These are phyloP conservation scores for Lophotis ruficrista DNA, from an alignment of 2,113 vertebrate species.

Conservation along the genomic window DNA sequence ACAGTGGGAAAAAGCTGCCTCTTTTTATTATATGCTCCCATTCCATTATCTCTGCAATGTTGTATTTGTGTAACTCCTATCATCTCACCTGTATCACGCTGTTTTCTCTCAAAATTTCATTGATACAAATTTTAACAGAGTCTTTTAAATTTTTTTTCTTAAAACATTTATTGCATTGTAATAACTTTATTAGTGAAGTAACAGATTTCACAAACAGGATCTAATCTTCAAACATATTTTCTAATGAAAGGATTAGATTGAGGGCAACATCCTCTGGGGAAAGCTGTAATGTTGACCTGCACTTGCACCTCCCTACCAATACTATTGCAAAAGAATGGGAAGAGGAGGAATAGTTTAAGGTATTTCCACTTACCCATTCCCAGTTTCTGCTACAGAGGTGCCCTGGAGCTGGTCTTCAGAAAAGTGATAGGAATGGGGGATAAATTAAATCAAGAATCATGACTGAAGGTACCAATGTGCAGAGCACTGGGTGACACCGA, in stretches of 20 bases:
- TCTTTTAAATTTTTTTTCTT: not conserved
- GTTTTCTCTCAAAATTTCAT: not conserved
- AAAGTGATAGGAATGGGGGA: not conserved
- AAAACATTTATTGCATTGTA: not conserved
- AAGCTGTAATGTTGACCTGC: rapidly evolving
- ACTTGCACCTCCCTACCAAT: not conserved
- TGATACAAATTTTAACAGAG: not conserved
- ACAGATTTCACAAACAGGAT: not conserved
- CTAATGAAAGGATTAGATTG: not conserved
- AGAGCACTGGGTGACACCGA: not conserved
- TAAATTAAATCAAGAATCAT: not conserved
- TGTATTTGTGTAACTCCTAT: not conserved
- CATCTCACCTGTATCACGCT: not conserved
- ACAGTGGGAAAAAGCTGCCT: not conserved
- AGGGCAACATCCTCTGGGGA: not conserved
- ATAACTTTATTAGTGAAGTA: not conserved
- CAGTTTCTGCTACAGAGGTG: not conserved
- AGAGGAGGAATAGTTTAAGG: not conserved
- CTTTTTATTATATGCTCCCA: not conserved
- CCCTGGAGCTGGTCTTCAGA: not conserved
- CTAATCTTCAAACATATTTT: not conserved
- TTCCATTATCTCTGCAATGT: not conserved
- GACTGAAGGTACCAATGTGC: not conserved
- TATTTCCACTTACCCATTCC: not conserved
- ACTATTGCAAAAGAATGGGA: not conserved